phyloP scores from a whole-genome alignment of 2,797 vertebrate species.

The Mus minutoides region DNA sequence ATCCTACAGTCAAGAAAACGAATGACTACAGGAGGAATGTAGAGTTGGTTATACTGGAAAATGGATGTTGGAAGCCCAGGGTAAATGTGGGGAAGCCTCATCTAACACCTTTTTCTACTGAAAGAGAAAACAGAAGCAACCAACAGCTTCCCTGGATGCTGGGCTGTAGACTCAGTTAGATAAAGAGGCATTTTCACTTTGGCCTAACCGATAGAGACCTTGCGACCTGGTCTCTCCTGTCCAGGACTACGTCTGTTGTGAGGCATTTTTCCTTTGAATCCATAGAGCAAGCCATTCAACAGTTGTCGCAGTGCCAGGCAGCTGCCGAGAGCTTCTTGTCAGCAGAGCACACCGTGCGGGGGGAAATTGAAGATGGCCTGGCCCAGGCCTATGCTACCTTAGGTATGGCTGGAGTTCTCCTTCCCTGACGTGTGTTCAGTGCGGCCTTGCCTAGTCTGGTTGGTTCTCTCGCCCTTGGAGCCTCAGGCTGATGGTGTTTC shows the following conservation, averaged over 20 bases:
- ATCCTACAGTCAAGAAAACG: conserved; percentile 38
- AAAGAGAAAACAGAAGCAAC: conserved; percentile 9
- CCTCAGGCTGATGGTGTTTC: background rate
- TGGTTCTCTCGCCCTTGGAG: background rate
- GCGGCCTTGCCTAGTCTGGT: background rate
- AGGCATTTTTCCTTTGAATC: conserved; percentile 14
- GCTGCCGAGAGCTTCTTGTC: conserved; percentile 88
- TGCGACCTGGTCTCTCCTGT: background rate
- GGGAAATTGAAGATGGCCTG: conserved; percentile 91
- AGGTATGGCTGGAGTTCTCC: conserved; percentile 86
- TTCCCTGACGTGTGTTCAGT: background rate
- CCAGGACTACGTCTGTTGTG: conserved; percentile 17
- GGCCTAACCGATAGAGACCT: background rate
- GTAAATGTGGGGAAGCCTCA: background rate
- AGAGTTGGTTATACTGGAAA: background rate
- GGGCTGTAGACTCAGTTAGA: background rate
- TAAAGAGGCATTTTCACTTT: background rate
- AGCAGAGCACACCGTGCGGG: conserved; percentile 90
- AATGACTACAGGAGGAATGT: background rate
- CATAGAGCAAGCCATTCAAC: conserved; percentile 88
- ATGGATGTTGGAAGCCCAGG: background rate
- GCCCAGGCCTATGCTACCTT: conserved; percentile 91
- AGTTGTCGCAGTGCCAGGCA: conserved; percentile 85
- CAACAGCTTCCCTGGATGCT: background rate
- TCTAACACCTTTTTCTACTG: background rate